Percentiles rank a stretch among this genome's conserved stretches.
Evolutionary conservation across 2,113 vertebrate species (phyloP).

Genomic region (Sebastes schlegelii): DNA sequence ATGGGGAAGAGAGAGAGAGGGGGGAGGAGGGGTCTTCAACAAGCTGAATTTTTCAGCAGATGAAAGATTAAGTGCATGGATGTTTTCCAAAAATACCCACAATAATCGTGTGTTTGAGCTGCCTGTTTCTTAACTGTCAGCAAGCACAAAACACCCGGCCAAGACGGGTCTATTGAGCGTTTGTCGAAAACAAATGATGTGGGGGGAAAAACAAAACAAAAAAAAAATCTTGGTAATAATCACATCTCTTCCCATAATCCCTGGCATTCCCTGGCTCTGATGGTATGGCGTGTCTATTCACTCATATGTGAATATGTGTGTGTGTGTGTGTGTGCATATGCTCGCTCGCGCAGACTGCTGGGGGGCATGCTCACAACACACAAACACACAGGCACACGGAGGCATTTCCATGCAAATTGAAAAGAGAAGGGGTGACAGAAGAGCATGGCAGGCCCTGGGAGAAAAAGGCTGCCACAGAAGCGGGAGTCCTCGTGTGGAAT

Average conservation of each 20-base stretch:
- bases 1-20: background rate
- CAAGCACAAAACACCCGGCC: constrained; percentile 68
- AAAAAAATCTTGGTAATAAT: constrained; percentile 83
- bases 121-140: constrained; percentile 81
- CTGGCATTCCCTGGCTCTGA: constrained; percentile 82
- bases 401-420: constrained; percentile 86
- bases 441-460: constrained; percentile 78
- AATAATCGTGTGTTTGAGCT: constrained; percentile 73
- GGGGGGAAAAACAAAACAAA: constrained; percentile 40
- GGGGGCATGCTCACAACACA: constrained; percentile 75
- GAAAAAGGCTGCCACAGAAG: constrained; percentile 79
- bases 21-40: constrained; percentile 54
- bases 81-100: constrained; percentile 78
- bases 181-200: constrained; percentile 73
- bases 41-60: constrained; percentile 76
- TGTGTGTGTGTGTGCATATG: constrained; percentile 59
- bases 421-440: constrained; percentile 81
- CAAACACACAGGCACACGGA: constrained; percentile 71
- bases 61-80: constrained; percentile 83
- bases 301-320: constrained; percentile 57
- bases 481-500: constrained; percentile 84
- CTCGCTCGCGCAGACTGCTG: constrained; percentile 70
- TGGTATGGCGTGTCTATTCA: constrained; percentile 78
- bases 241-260: constrained; percentile 83
- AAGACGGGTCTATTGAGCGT: constrained; percentile 79